These are phyloP conservation scores for Rhabdomys pumilio DNA, from an alignment of 2,797 vertebrate species.

Conservation along the genomic window DNA sequence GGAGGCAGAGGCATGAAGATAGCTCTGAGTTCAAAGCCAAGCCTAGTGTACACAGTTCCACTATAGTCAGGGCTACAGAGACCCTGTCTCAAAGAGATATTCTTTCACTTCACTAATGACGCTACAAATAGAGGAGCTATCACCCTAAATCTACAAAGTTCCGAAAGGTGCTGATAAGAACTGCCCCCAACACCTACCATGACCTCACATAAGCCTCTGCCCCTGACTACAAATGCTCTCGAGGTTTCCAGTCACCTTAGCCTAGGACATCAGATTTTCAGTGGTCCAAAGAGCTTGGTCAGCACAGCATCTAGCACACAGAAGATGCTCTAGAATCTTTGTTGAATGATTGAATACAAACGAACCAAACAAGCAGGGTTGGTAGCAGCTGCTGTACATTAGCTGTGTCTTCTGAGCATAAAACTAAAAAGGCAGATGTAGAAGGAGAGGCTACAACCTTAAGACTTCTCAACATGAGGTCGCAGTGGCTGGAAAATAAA, in stretches of 20 bases:
- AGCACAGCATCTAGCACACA: background rate
- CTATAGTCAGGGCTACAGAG: background rate
- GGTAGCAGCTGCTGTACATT: background rate
- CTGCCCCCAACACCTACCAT: background rate
- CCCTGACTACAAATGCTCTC: background rate
- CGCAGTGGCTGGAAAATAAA: conserved; percentile 18
- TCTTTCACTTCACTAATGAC: background rate
- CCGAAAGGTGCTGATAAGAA: conserved; percentile 33
- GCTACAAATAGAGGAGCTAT: background rate
- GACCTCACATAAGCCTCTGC: background rate
- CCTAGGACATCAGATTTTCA: background rate
- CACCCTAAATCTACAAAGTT: conserved; percentile 9
- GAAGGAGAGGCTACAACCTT: background rate
- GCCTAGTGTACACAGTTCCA: background rate
- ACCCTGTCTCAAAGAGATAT: background rate
- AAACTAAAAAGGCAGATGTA: background rate
- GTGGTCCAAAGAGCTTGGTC: background rate
- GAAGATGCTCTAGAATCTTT: background rate
- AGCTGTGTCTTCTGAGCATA: background rate
- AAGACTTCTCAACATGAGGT: conserved; percentile 9
- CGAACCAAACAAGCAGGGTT: background rate
- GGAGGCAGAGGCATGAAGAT: no score
- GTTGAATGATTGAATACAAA: conserved; percentile 5
- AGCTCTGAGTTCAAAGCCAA: background rate
- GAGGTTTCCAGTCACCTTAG: background rate